Evolutionary conservation across 1,140 invertebrate genomes (phyloP).

Genomic region (Drosophila repletoides): DNA sequence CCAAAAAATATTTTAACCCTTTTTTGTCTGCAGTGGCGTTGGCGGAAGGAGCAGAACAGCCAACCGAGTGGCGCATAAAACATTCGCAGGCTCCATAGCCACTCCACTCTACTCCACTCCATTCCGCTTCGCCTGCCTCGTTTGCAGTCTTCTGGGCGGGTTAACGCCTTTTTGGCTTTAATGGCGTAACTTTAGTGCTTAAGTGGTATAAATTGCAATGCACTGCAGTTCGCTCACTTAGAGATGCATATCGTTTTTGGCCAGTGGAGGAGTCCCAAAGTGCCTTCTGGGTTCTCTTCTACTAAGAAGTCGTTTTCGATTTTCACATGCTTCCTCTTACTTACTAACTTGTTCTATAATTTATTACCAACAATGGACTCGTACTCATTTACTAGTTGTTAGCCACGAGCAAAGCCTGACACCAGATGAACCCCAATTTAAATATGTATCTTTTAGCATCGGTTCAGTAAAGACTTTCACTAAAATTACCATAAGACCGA

Average conservation of each 20-base stretch:
- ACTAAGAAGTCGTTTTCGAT: conserved; percentile 3
- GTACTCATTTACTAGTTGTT: background rate
- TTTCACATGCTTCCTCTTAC: background rate
- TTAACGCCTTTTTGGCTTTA: conserved; percentile 74
- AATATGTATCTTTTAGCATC: conserved; percentile 10
- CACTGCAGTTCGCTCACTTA: conserved; percentile 38
- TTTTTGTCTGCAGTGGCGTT: conserved; percentile 27
- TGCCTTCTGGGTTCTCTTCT: background rate
- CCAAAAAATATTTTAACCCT: conserved; percentile 46
- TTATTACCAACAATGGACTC: conserved; percentile 10
- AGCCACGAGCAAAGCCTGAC: background rate
- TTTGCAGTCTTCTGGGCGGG: conserved; percentile 52
- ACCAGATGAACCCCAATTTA: conserved; percentile 1
- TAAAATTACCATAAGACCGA: conserved; percentile 4
- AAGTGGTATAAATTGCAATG: conserved; percentile 76
- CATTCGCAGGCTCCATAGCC: conserved; percentile 53
- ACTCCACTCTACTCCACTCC: background rate
- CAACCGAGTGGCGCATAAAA: conserved; percentile 51
- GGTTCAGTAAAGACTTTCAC: background rate
- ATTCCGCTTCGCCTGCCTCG: background rate
- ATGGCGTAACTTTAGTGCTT: conserved; percentile 72
- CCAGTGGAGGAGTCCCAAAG: background rate
- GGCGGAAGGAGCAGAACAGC: conserved; percentile 18
- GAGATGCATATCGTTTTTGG: conserved; percentile 58
- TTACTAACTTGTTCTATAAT: conserved; percentile 8